A percentile compares a stretch with the other conserved stretches of the same genome.
These are phyloP conservation scores for Zosterops borbonicus DNA, from an alignment of 2,113 vertebrate species.

Conservation along the genomic window DNA sequence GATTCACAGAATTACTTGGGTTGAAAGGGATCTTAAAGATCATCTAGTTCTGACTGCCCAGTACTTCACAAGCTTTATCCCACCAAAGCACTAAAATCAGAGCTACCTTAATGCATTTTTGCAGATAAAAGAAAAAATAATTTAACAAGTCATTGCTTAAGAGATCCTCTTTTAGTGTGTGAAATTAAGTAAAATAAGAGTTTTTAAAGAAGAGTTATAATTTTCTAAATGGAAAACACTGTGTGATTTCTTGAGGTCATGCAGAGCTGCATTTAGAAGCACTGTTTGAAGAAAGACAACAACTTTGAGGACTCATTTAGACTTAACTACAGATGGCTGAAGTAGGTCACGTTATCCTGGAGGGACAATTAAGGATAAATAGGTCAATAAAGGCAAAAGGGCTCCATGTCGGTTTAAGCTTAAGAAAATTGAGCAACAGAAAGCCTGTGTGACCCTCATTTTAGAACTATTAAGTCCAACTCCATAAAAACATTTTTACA, in stretches of 20 bases:
- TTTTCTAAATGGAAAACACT: neutral
- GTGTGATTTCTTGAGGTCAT: neutral
- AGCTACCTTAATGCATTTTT: neutral
- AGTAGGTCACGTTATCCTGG: neutral
- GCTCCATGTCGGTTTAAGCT: neutral
- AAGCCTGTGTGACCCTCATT: accelerated
- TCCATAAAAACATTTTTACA: neutral
- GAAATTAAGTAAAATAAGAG: neutral
- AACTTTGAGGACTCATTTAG: neutral
- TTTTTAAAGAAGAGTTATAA: neutral
- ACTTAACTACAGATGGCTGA: slow-evolving; percentile 39
- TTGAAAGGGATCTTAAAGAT: neutral
- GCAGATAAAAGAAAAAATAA: neutral
- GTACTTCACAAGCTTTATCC: neutral
- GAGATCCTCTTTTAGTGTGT: neutral
- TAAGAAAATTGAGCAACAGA: neutral
- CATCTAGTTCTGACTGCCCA: neutral
- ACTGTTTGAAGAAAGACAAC: neutral
- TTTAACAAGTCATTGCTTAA: neutral
- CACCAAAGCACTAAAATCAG: neutral
- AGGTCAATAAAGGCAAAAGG: slow-evolving; percentile 37
- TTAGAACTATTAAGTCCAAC: neutral
- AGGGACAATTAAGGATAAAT: slow-evolving; percentile 44
- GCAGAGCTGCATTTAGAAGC: neutral
- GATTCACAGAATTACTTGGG: neutral